A percentile compares a stretch with the other conserved stretches of the same genome.
These are phyloP conservation scores for Poeciliopsis occidentalis DNA, from an alignment of 2,113 vertebrate genomes.

Conservation along the genomic window DNA sequence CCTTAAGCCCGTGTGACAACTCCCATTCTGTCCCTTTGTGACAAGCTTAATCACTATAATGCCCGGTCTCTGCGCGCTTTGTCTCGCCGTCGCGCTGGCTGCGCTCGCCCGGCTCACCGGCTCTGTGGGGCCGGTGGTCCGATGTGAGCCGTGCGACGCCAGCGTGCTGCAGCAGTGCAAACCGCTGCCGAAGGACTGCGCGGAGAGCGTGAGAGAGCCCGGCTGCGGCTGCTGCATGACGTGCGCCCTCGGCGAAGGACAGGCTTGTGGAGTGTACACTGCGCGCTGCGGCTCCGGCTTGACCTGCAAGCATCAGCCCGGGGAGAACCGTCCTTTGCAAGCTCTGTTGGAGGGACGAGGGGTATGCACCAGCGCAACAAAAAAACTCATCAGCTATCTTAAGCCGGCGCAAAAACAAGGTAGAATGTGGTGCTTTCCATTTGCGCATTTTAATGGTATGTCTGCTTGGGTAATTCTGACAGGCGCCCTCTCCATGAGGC, in stretches of 20 bases:
- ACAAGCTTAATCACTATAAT: slow-evolving; percentile 78
- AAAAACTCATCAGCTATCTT: slow-evolving; percentile 64
- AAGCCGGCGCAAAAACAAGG: slow-evolving; percentile 73
- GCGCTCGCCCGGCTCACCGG: slow-evolving; percentile 68
- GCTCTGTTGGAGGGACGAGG: slow-evolving; percentile 91
- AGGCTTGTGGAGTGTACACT: slow-evolving; percentile 91
- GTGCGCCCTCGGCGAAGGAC: slow-evolving; percentile 86
- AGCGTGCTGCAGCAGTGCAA: slow-evolving; percentile 86
- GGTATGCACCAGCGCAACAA: slow-evolving; percentile 81
- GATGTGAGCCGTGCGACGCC: slow-evolving; percentile 90
- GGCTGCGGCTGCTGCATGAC: slow-evolving; percentile 95
- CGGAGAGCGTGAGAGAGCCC: slow-evolving; percentile 87
- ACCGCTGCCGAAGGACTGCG: slow-evolving; percentile 84
- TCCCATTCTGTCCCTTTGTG: slow-evolving; percentile 62
- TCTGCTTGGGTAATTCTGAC: slow-evolving; percentile 24
- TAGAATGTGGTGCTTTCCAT: slow-evolving; percentile 56
- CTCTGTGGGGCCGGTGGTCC: slow-evolving; percentile 87
- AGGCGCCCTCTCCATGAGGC: slow-evolving; percentile 17
- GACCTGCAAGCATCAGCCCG: slow-evolving; percentile 83
- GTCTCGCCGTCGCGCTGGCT: slow-evolving; percentile 79
- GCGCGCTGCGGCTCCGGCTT: slow-evolving; percentile 89
- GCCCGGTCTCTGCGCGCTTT: slow-evolving; percentile 80
- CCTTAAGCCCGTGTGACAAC: slow-evolving; percentile 72
- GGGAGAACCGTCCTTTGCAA: slow-evolving; percentile 87
- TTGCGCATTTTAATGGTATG: not conserved